A percentile compares a stretch with the other conserved stretches of the same genome.
Evolutionary conservation across 2,888 invertebrate genomes (phyloP).

Genomic region (Thecophora atra): DNA sequence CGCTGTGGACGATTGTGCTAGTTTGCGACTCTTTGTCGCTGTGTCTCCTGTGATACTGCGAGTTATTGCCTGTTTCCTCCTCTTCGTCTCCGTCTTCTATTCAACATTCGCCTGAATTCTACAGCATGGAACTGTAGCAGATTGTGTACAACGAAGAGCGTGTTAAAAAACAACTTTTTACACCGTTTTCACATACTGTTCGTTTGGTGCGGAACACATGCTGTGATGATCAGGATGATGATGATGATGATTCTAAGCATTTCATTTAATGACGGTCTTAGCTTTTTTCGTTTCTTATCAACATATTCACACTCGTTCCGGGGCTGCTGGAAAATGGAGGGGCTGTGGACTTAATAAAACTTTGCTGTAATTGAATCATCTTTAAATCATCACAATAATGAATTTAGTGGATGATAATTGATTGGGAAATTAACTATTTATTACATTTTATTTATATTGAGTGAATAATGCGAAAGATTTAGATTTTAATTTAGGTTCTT

Average conservation of each 20-base stretch:
- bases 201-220: conserved; percentile 61
- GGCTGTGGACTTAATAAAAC: not conserved
- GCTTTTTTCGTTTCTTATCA: conserved; percentile 34
- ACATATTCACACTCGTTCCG: conserved; percentile 15
- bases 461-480: no score
- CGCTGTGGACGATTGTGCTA: not conserved
- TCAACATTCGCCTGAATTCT: conserved; percentile 19
- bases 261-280: conserved; percentile 29
- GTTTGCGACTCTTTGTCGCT: not conserved
- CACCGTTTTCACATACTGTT: conserved; percentile 52
- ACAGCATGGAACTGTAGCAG: conserved; percentile 43
- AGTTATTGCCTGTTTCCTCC: not conserved
- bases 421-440: not conserved
- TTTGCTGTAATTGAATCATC: not conserved
- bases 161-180: conserved; percentile 46
- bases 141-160: conserved; percentile 41
- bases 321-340: conserved; percentile 3
- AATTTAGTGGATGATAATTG: not conserved
- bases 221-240: conserved; percentile 47
- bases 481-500: no score
- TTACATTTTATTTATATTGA: no score
- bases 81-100: conserved; percentile 13
- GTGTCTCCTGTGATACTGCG: not conserved
- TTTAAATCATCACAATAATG: not conserved
- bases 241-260: conserved; percentile 18